phyloP scores from a whole-genome alignment of 2,113 vertebrate genomes.

The Podarcis raffonei region DNA sequence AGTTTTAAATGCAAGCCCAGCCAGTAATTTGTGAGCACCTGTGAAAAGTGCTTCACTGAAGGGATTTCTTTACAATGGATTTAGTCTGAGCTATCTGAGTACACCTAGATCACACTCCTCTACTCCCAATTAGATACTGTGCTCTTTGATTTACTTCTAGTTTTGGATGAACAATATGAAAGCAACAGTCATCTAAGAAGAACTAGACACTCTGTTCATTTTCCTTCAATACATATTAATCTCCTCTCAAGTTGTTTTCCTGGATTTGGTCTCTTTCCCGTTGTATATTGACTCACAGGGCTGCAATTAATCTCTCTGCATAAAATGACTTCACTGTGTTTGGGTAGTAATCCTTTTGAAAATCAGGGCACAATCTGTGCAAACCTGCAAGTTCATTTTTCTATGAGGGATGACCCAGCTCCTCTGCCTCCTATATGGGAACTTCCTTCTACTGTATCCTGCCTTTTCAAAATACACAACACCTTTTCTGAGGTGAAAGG shows the following conservation, averaged over 20 bases:
- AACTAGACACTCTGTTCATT: conserved; percentile 7
- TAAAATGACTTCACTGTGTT: background rate
- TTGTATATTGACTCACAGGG: background rate
- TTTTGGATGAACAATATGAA: conserved; percentile 30
- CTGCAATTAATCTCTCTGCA: background rate
- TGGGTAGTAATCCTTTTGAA: background rate
- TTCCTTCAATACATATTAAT: conserved; percentile 16
- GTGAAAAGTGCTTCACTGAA: background rate
- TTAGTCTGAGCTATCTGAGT: background rate
- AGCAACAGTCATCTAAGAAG: conserved; percentile 1
- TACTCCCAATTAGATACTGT: background rate
- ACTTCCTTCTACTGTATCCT: background rate
- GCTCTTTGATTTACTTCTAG: background rate
- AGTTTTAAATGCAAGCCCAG: too few species aligned
- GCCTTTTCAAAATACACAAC: background rate
- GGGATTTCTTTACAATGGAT: background rate
- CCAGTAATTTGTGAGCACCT: background rate
- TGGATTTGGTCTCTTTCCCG: conserved; percentile 23
- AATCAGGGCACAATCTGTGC: background rate
- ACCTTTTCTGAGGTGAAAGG: background rate
- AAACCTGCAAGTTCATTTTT: background rate
- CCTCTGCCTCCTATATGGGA: background rate
- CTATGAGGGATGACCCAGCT: background rate
- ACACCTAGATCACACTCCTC: background rate
- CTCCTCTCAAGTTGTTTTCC: background rate